Evolutionary conservation across 2,113 vertebrate genomes (phyloP), one percentile per base, ranked within the genome.

Genomic region (Zapornia atra): DNA sequence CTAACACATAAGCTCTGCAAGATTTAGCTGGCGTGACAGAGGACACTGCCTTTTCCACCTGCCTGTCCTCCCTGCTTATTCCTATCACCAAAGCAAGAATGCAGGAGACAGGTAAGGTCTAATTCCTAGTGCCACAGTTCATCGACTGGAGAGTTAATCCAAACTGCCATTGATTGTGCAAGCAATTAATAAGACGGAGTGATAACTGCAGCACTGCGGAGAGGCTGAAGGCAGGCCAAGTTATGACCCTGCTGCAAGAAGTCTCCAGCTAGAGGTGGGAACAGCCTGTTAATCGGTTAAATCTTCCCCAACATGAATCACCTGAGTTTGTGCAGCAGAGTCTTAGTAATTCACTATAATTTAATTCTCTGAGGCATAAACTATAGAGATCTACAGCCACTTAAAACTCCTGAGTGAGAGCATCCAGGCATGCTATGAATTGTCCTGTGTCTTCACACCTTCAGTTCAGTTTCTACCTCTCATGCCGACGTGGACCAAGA

Each of bases 341-440:
- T 94, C 91, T 84, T 96, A 18, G 19, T 94, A 95, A 96, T 89
- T 96, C 94, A 96, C 91, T 77, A 40, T 95, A 94, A 94, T 94
- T 95, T 95, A 96, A 89, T 87, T 92, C 94, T 91, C 84, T 0
- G 0, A 82, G 94, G 91, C 73, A 91, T 94, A 95, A 96, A 96
- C 84, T 70, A 90, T 73, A 50, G 66, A 90, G 94, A 96, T 91
- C 78, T 96, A 96, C 78, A 94, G 93, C 87, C 94, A 85, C 95
- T 97, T 96, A 82, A 96, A 96, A 73, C 81, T 82, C 69, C 87
- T 87, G 89, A 96, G 81, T 71, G 87, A 97, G 89, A 90, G 73
- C 78, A 87, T 24, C 89, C 84, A 91, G 86, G 65, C 87, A 85
- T 22, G 38, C 91, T 46, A 77, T 94, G 89, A 97, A 94, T 97